Evolutionary conservation across 2,113 vertebrate genomes (phyloP).

Genomic region (Callipepla californica): DNA sequence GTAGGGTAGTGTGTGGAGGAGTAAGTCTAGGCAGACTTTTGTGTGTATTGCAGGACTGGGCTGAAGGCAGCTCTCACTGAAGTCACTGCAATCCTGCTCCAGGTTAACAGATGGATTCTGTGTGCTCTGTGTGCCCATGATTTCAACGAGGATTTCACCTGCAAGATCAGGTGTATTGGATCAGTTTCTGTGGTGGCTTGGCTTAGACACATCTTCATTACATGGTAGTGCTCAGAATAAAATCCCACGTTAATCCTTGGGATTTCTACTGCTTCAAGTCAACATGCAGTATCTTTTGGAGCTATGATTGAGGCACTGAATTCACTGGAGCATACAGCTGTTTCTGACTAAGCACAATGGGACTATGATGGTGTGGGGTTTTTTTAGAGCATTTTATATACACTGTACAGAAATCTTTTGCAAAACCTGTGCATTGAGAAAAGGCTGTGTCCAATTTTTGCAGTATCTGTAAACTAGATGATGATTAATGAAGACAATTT

Average conservation of each 20-base stretch:
- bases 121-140: neutral
- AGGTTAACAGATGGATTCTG: neutral
- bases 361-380: conserved; percentile 46
- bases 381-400: conserved; percentile 81
- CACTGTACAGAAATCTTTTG: conserved; percentile 83
- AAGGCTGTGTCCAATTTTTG: conserved; percentile 74
- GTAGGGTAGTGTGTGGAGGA: neutral
- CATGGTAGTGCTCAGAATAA: conserved; percentile 29
- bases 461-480: conserved; percentile 73
- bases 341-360: conserved; percentile 84
- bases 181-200: neutral
- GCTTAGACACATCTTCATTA: conserved; percentile 39
- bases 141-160: neutral
- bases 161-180: neutral
- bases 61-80: conserved; percentile 20
- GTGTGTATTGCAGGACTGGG: neutral
- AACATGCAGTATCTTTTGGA: conserved; percentile 52
- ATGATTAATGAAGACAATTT: conserved; percentile 55
- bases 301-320: conserved; percentile 60
- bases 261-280: conserved; percentile 71
- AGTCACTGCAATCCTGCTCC: conserved; percentile 48
- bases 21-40: conserved; percentile 12
- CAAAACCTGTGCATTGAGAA: conserved; percentile 79
- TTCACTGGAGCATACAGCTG: conserved; percentile 68
- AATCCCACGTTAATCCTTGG: conserved; percentile 52